These are phyloP conservation scores for Dastarcus helophoroides DNA, from an alignment of 2,888 invertebrate genomes.

Conservation along the genomic window DNA sequence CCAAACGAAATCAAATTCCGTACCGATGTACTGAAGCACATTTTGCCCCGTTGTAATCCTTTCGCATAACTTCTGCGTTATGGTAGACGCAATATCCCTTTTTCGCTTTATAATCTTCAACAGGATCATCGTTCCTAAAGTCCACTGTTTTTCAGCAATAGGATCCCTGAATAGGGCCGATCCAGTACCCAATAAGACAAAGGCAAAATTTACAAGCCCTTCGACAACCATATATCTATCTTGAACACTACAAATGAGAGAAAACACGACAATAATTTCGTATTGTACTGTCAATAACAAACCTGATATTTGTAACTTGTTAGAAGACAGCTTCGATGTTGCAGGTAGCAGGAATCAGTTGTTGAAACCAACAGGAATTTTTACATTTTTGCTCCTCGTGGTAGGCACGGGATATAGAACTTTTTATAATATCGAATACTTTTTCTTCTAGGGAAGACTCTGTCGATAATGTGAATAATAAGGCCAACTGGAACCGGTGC, in stretches of 20 bases:
- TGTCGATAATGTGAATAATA: conserved; percentile 42
- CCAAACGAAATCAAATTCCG: conserved; percentile 3
- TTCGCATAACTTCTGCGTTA: conserved; percentile 44
- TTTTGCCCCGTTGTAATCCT: conserved; percentile 45
- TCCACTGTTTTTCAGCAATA: conserved; percentile 36
- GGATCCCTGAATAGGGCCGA: conserved; percentile 22
- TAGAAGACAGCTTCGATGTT: conserved; percentile 35
- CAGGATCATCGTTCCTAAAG: conserved; percentile 45
- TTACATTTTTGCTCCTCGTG: conserved; percentile 29
- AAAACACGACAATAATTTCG: conserved; percentile 6
- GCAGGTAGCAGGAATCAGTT: conserved; percentile 31
- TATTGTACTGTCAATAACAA: conserved; percentile 1
- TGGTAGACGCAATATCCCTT: conserved; percentile 41
- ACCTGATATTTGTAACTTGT: conserved; percentile 41
- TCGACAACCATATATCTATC: conserved; percentile 40
- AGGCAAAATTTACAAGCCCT: conserved; percentile 36
- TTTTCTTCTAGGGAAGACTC: conserved; percentile 38
- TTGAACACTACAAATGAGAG: conserved; percentile 29
- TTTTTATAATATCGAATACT: conserved; percentile 34
- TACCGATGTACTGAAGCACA: conserved; percentile 48
- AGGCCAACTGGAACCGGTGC: conserved; percentile 52
- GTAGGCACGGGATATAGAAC: conserved; percentile 25
- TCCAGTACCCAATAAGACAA: conserved; percentile 32
- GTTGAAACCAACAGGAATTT: conserved; percentile 45
- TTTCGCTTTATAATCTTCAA: conserved; percentile 47